A percentile compares a stretch with the other conserved stretches of the same genome.
These are phyloP conservation scores for Athalia rosae DNA, from an alignment of 2,888 invertebrate species.

Conservation along the genomic window DNA sequence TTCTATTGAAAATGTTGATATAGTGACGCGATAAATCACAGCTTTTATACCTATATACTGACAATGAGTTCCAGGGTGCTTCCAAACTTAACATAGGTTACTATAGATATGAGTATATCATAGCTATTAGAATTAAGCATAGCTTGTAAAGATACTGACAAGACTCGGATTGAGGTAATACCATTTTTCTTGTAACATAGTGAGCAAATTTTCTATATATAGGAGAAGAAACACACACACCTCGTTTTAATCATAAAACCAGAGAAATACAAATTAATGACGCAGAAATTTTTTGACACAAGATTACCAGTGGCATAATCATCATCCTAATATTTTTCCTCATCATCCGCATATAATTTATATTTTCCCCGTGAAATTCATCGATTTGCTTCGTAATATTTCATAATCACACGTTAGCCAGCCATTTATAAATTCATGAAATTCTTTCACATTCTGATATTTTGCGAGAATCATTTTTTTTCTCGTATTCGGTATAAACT, in stretches of 20 bases:
- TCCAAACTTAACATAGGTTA: conserved; percentile 54
- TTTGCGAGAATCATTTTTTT: background rate
- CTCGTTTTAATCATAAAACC: too few relatives aligned
- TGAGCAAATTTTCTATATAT: background rate
- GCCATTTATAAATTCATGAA: conserved; percentile 18
- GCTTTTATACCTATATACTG: conserved; percentile 42
- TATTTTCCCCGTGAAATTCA: conserved; percentile 19
- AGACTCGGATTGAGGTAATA: conserved; percentile 61
- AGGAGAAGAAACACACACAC: too few relatives aligned
- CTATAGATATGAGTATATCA: conserved; percentile 19
- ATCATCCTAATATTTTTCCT: conserved; percentile 6
- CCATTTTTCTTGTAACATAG: conserved; percentile 31
- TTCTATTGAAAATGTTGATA: conserved; percentile 26
- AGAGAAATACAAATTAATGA: too few relatives aligned
- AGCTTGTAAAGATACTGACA: conserved; percentile 53
- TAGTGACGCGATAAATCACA: conserved; percentile 41
- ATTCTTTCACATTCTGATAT: background rate
- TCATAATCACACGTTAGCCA: conserved; percentile 28
- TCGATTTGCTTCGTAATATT: background rate
- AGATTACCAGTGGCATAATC: conserved; percentile 36
- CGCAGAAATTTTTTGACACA: background rate
- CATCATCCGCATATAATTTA: conserved; percentile 15
- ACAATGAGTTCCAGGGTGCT: conserved; percentile 67
- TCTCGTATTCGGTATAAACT: background rate
- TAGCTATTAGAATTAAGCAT: conserved; percentile 19